These are phyloP conservation scores for Heteromurus nitidus DNA, from an alignment of 2,888 invertebrate genomes.

Conservation along the genomic window DNA sequence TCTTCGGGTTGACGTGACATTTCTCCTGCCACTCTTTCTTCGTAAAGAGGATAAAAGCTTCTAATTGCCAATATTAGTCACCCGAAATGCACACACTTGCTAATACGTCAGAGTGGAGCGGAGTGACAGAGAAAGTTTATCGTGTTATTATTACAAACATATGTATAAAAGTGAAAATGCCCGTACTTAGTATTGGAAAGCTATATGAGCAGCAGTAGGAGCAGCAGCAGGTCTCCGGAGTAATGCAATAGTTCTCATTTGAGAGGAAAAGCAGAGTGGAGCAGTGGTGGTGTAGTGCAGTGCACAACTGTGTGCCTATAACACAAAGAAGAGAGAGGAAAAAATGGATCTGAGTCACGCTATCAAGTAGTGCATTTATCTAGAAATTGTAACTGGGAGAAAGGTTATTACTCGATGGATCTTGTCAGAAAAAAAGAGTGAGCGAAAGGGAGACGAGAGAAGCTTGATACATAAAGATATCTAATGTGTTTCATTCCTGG, in stretches of 20 bases:
- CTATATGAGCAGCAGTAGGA: no score
- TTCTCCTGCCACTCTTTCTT: slow-evolving; percentile 16
- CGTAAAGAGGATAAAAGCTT: slow-evolving; percentile 43
- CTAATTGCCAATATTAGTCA: slow-evolving; percentile 59
- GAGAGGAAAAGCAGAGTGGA: not conserved
- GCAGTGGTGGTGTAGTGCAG: no score
- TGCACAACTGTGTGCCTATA: slow-evolving; percentile 15
- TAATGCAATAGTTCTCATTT: not conserved
- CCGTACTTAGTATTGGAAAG: not conserved
- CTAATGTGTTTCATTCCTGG: slow-evolving; percentile 16
- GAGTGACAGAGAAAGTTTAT: not conserved
- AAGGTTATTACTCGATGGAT: slow-evolving; percentile 3
- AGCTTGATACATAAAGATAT: slow-evolving; percentile 7
- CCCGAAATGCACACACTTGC: slow-evolving; percentile 19
- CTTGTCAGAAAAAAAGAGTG: not conserved
- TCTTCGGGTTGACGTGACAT: slow-evolving; percentile 47
- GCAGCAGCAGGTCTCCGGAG: no score
- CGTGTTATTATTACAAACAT: not conserved
- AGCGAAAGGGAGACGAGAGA: slow-evolving; percentile 1
- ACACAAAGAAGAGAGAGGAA: slow-evolving; percentile 15
- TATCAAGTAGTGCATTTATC: not conserved
- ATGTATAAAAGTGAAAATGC: not conserved
- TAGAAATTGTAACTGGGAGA: not conserved
- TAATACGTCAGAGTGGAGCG: not conserved
- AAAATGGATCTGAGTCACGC: slow-evolving; percentile 44